Conservation (phyloP, 2,888 invertebrate species). For the Gryllus longicercus region DNA sequence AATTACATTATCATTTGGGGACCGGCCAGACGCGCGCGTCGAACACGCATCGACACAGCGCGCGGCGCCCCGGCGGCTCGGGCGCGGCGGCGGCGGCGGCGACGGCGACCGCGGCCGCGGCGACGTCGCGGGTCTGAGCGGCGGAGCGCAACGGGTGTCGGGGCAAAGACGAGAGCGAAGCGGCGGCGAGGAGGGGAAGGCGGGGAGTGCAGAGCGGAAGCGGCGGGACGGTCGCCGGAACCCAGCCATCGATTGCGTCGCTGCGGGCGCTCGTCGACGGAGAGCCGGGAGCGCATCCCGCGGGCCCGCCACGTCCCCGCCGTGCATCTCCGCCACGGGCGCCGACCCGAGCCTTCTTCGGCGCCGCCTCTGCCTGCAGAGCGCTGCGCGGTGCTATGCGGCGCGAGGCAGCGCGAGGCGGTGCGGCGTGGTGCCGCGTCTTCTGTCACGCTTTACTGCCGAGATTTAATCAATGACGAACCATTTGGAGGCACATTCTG, state of each 20-base stretch:
- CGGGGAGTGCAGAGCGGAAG: conserved; percentile 3
- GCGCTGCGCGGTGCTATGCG: not conserved
- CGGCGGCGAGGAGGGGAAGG: conserved; percentile 5
- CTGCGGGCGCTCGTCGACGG: not conserved
- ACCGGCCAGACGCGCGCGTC: conserved; percentile 18
- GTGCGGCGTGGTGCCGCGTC: not conserved
- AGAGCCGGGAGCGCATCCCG: conserved; percentile 12
- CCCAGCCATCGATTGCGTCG: conserved; percentile 19
- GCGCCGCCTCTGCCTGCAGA: not conserved
- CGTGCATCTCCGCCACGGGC: conserved; percentile 18
- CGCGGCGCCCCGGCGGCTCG: not conserved
- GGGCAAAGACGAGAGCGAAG: too few relatives aligned
- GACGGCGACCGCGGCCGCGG: not conserved
- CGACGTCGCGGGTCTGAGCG: conserved; percentile 21
- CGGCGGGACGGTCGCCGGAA: conserved; percentile 24
- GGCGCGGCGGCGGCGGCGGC: too few relatives aligned
- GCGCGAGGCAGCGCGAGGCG: too few relatives aligned
- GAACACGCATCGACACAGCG: not conserved
- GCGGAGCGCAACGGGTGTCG: not conserved
- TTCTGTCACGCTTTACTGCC: not conserved
- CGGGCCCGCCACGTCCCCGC: not conserved
- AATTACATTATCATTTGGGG: conserved; percentile 6
- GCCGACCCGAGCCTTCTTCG: not conserved
- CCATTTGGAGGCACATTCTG: not conserved
- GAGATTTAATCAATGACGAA: not conserved